phyloP scores from a whole-genome alignment of 2,113 vertebrate genomes.

The Caretta caretta region DNA sequence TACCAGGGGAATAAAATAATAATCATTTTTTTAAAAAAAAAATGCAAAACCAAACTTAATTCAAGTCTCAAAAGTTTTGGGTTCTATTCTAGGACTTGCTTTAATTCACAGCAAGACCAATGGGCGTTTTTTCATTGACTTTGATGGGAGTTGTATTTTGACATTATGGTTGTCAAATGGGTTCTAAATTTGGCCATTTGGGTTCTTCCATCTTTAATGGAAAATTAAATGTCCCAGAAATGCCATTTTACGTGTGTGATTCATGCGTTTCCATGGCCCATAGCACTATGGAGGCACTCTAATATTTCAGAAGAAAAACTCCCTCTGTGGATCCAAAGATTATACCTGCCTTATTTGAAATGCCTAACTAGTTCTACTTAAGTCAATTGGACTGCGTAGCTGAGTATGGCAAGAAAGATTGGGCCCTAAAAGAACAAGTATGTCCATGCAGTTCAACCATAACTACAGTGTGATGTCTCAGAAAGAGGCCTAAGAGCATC shows the following conservation, averaged over 20 bases:
- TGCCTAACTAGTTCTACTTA: neutral
- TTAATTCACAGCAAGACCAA: neutral
- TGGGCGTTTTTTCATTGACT: neutral
- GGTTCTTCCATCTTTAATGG: neutral
- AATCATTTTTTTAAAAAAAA: neutral
- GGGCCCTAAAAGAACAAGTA: neutral
- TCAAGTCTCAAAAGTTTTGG: neutral
- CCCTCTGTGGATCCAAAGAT: neutral
- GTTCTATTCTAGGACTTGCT: neutral
- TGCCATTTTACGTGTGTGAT: neutral
- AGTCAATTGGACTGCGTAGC: neutral
- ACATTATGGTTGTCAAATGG: neutral
- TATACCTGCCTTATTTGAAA: neutral
- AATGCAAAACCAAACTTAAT: neutral
- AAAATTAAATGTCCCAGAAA: neutral
- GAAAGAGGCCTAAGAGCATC: too few species aligned
- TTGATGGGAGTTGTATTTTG: neutral
- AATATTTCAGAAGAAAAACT: neutral
- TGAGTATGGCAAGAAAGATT: neutral
- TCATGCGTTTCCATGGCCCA: neutral
- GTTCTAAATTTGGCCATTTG: neutral
- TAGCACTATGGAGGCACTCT: fast-evolving
- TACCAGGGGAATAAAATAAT: neutral
- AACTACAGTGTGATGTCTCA: too few species aligned
- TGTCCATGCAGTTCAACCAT: too few species aligned